These are phyloP conservation scores for Chesias legatella DNA, from an alignment of 2,888 invertebrate genomes.

Conservation along the genomic window DNA sequence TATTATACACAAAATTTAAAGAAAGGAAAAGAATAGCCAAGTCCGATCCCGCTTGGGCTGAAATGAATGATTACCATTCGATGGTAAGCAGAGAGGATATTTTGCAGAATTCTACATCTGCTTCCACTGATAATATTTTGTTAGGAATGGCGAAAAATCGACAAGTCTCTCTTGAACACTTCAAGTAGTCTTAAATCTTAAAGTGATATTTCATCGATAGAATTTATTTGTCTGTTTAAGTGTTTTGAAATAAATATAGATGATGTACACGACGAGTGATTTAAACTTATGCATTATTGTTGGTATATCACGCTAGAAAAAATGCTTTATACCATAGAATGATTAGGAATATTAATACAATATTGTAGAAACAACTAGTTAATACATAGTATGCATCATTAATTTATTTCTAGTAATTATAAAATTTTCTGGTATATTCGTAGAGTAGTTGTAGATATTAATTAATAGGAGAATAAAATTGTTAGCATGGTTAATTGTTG, in stretches of 20 bases:
- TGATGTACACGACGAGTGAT: conserved; percentile 12
- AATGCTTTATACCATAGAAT: conserved; percentile 20
- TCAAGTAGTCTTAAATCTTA: conserved; percentile 35
- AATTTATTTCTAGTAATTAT: conserved; percentile 37
- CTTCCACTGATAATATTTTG: conserved; percentile 74
- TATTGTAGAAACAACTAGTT: conserved; percentile 12
- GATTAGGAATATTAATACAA: conserved; percentile 9
- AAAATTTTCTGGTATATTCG: conserved; percentile 22
- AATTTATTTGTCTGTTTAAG: conserved; percentile 9
- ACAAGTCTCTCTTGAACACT: conserved; percentile 54
- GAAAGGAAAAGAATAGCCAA: conserved; percentile 73
- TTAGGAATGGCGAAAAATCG: conserved; percentile 69
- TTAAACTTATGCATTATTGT: conserved; percentile 8
- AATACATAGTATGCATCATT: conserved; percentile 38
- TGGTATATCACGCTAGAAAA: conserved; percentile 19
- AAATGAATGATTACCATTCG: conserved; percentile 74
- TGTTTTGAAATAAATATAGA: conserved; percentile 10
- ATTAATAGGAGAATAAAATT: conserved; percentile 46
- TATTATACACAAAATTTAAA: conserved; percentile 71
- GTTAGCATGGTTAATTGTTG: conserved; percentile 50
- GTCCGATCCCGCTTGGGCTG: conserved; percentile 69
- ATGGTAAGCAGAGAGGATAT: conserved; percentile 73
- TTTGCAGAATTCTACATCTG: conserved; percentile 64
- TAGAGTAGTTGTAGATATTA: conserved; percentile 23
- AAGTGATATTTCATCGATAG: conserved; percentile 22